Conservation (phyloP, 2,113 vertebrate species). For the Todiramphus chloris region DNA sequence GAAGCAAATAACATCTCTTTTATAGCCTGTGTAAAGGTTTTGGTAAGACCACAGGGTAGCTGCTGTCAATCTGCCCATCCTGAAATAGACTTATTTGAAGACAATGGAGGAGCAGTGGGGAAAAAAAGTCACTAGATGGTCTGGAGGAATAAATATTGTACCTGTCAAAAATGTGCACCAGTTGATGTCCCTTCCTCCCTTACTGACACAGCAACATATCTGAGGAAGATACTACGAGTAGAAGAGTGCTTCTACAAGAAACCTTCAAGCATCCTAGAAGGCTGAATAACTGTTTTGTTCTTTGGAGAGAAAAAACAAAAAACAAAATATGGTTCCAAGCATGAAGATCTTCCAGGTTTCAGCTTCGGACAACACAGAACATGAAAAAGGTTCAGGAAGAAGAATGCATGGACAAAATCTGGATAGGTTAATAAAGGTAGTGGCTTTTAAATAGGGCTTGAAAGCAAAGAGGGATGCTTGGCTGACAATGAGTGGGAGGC, state of each 20-base stretch:
- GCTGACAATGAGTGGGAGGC: neutral
- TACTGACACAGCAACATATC: neutral
- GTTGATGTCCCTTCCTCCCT: neutral
- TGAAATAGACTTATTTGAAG: neutral
- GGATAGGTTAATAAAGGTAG: neutral
- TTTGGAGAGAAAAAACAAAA: neutral
- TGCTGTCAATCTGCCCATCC: neutral
- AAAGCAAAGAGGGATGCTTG: neutral
- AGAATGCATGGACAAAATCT: neutral
- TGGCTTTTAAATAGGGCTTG: neutral
- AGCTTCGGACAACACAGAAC: neutral
- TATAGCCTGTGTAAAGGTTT: neutral
- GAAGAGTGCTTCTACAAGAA: neutral
- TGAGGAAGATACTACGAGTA: neutral
- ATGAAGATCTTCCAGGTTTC: neutral
- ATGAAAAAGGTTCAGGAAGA: neutral
- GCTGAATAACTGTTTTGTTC: neutral
- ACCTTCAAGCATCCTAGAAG: neutral
- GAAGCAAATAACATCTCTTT: neutral
- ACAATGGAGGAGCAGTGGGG: neutral
- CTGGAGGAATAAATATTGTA: neutral
- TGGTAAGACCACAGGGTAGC: neutral
- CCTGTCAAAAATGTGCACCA: neutral
- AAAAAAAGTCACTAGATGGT: neutral
- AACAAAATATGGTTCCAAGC: neutral